These are phyloP conservation scores for Drosophila seclusa DNA, from an alignment of 2,888 invertebrate species.

Conservation along the genomic window DNA sequence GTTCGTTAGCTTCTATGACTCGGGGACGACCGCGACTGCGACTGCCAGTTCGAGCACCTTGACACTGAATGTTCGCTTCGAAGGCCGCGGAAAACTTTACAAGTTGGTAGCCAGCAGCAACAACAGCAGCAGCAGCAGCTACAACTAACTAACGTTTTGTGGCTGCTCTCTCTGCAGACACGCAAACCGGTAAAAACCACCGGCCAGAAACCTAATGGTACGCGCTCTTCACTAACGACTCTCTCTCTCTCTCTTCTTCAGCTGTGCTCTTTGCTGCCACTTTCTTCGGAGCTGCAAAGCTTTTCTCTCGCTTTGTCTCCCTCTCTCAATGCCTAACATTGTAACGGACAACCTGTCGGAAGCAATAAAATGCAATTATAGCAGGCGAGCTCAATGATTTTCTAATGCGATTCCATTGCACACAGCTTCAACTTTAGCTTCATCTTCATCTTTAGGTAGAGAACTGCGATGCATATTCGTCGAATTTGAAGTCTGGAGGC, in stretches of 20 bases:
- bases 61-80: slow-evolving; percentile 75
- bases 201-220: slow-evolving; percentile 62
- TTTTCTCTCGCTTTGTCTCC: slow-evolving; percentile 45
- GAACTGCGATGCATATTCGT: slow-evolving; percentile 54
- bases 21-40: slow-evolving; percentile 55
- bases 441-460: slow-evolving; percentile 14
- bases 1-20: slow-evolving; percentile 71
- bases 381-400: slow-evolving; percentile 57
- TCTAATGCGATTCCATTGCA: slow-evolving; percentile 63
- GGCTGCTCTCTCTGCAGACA: slow-evolving; percentile 39
- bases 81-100: slow-evolving; percentile 79
- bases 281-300: slow-evolving; percentile 57
- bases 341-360: slow-evolving; percentile 68
- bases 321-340: slow-evolving; percentile 7
- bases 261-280: slow-evolving; percentile 56
- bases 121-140: slow-evolving; percentile 22
- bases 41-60: slow-evolving; percentile 80
- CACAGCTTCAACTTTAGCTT: slow-evolving; percentile 65
- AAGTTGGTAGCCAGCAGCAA: slow-evolving; percentile 60
- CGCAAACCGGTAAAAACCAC: slow-evolving; percentile 72
- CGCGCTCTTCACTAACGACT: slow-evolving; percentile 52
- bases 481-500: slow-evolving; percentile 47
- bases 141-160: slow-evolving; percentile 59
- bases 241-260: slow-evolving; percentile 46
- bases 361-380: slow-evolving; percentile 72